Evolutionary conservation across 2,888 invertebrate genomes (phyloP).

Genomic region (Luffia ferchaultella): DNA sequence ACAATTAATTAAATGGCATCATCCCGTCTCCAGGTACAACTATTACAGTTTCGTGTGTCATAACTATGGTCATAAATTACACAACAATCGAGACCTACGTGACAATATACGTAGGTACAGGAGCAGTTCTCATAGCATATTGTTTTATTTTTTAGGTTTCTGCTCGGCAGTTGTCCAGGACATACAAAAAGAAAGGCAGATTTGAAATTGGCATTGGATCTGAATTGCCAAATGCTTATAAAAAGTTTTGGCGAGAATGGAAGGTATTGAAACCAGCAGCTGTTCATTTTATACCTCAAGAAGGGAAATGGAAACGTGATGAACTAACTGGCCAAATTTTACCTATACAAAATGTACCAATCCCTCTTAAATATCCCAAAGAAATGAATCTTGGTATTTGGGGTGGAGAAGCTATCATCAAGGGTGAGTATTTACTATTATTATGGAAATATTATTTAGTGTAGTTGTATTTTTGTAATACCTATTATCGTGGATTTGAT

Average conservation of each 20-base stretch:
- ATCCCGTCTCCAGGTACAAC: conserved; percentile 18
- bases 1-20: conserved; percentile 8
- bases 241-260: conserved; percentile 89
- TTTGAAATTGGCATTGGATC: conserved; percentile 74
- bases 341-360: conserved; percentile 77
- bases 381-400: conserved; percentile 89
- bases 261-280: conserved; percentile 70
- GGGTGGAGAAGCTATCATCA: conserved; percentile 95
- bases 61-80: too few relatives aligned
- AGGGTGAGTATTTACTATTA: conserved; percentile 66
- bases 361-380: conserved; percentile 79
- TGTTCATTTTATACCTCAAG: conserved; percentile 75
- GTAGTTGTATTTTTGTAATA: too few relatives aligned
- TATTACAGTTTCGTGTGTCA: not conserved
- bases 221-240: conserved; percentile 80
- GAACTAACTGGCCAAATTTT: conserved; percentile 76
- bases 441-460: too few relatives aligned
- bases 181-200: conserved; percentile 50
- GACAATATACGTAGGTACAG: too few relatives aligned
- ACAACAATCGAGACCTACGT: too few relatives aligned
- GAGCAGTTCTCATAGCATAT: too few relatives aligned
- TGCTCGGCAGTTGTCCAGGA: conserved; percentile 52
- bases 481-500: too few relatives aligned
- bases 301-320: conserved; percentile 76
- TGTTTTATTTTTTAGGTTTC: conserved; percentile 39